Evolutionary conservation across 2,113 vertebrate genomes (phyloP).

Genomic region (Regulus satrapa): DNA sequence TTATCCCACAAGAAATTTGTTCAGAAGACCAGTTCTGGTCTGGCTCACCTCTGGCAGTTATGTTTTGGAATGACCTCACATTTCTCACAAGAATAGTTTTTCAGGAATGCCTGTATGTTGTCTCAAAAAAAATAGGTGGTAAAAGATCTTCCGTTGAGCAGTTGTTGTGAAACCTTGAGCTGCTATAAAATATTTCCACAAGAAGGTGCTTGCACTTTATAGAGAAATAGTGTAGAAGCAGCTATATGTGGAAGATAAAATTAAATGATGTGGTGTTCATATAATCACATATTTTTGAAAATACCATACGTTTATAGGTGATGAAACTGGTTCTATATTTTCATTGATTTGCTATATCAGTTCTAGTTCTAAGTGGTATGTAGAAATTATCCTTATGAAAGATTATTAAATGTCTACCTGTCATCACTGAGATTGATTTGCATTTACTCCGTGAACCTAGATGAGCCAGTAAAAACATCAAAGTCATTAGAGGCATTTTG

Average conservation of each 20-base stretch:
- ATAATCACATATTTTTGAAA: constrained; percentile 55
- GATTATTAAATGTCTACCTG: constrained; percentile 38
- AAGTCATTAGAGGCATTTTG: constrained; percentile 30
- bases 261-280: constrained; percentile 27
- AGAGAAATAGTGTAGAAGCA: constrained; percentile 45
- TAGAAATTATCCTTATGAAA: constrained; percentile 59
- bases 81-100: background rate
- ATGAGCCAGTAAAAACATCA: background rate
- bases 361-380: constrained; percentile 28
- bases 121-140: background rate
- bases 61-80: background rate
- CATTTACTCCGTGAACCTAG: background rate
- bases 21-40: background rate
- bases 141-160: constrained; percentile 32
- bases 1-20: background rate
- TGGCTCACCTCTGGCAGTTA: background rate
- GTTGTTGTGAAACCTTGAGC: constrained; percentile 36
- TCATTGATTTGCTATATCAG: constrained; percentile 60
- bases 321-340: constrained; percentile 53
- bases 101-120: background rate
- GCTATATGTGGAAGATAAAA: constrained; percentile 53
- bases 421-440: constrained; percentile 15
- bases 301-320: constrained; percentile 50
- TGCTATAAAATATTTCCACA: constrained; percentile 50
- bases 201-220: constrained; percentile 44